These are phyloP conservation scores for Caenorhabditis sp. DNA, from an alignment of 2,888 invertebrate species.

Conservation along the genomic window DNA sequence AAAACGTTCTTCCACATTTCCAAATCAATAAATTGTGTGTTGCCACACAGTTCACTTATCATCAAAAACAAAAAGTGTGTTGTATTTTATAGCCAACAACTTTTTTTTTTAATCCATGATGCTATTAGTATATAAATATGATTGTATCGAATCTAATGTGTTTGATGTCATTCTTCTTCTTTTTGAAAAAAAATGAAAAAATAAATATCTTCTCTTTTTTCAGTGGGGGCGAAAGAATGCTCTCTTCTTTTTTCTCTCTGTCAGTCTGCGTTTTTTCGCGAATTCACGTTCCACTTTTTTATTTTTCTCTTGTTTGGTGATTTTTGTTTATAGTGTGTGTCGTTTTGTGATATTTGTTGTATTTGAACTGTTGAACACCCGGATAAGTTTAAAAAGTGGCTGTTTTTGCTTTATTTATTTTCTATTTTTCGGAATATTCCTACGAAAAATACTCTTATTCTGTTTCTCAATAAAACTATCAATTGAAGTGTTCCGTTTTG, in stretches of 20 bases:
- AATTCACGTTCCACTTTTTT: neutral
- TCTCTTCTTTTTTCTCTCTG: neutral
- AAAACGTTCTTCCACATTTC: too few relatives aligned
- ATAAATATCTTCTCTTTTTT: neutral
- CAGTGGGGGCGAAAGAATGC: conserved; percentile 1
- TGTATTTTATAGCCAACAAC: neutral
- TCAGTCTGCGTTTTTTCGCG: neutral
- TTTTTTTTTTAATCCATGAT: neutral
- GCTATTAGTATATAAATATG: neutral
- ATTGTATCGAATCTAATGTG: neutral
- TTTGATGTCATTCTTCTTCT: neutral
- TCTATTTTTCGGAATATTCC: too few relatives aligned
- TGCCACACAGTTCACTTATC: neutral
- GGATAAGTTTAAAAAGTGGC: neutral
- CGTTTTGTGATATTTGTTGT: neutral
- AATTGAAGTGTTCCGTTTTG: too few relatives aligned
- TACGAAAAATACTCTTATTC: too few relatives aligned
- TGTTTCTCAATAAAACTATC: too few relatives aligned
- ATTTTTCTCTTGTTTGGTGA: neutral
- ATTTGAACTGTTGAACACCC: neutral
- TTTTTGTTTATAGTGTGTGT: neutral
- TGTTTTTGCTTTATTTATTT: too few relatives aligned
- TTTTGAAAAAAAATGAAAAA: neutral
- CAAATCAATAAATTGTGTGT: neutral
- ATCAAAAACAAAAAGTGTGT: neutral